Conservation (phyloP, 2,797 vertebrate genomes). For the Channallabes apus region DNA sequence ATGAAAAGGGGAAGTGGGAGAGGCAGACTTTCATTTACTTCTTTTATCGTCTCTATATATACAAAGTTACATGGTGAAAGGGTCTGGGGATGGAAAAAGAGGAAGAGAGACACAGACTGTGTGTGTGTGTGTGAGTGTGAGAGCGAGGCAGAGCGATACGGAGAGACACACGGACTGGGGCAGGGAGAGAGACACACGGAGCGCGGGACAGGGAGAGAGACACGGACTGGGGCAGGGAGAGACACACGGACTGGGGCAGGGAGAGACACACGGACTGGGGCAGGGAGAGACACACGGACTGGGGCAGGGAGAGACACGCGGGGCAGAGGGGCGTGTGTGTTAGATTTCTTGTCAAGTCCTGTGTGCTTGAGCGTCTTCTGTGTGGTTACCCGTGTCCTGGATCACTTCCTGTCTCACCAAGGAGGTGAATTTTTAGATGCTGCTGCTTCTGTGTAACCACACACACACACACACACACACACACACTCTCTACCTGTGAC, state of each 20-base stretch:
- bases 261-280: too few species aligned
- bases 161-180: neutral
- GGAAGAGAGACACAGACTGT: neutral
- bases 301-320: too few species aligned
- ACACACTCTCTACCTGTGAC: neutral
- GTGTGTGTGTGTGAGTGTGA: neutral
- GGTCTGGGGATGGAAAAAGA: neutral
- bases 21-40: neutral
- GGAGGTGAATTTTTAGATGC: neutral
- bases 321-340: too few species aligned
- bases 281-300: too few species aligned
- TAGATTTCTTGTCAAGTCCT: too few species aligned
- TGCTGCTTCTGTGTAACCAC: too few species aligned
- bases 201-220: neutral
- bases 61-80: neutral
- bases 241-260: too few species aligned
- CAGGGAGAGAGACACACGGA: neutral
- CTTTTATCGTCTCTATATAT: neutral
- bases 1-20: constrained; percentile 5
- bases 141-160: neutral
- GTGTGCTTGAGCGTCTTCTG: too few species aligned
- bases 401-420: neutral
- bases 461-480: neutral
- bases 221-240: neutral
- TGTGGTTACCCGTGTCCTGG: neutral